These are phyloP conservation scores for Cristatella mucedo DNA, from an alignment of 2,888 invertebrate species.

Conservation along the genomic window DNA sequence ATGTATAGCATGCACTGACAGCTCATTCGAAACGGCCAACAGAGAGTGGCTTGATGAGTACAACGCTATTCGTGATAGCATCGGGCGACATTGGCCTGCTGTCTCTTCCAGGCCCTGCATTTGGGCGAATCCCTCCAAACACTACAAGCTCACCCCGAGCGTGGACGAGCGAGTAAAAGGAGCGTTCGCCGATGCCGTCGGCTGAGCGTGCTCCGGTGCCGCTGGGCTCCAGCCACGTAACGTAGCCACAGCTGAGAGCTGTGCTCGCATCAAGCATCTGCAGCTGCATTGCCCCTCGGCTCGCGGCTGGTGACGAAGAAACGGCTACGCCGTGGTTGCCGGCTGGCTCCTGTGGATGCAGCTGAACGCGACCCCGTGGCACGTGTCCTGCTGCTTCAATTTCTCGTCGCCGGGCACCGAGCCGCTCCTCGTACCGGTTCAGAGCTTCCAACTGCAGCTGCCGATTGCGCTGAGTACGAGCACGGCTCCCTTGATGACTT, in stretches of 20 bases:
- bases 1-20: too few species aligned
- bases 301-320: too few species aligned
- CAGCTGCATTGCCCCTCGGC: constrained; percentile 48
- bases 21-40: too few species aligned
- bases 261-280: constrained; percentile 66
- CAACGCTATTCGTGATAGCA: too few species aligned
- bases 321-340: constrained; percentile 12
- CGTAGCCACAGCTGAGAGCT: constrained; percentile 37
- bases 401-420: constrained; percentile 16
- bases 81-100: too few species aligned
- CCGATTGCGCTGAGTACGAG: too few species aligned
- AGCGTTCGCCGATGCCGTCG: constrained; percentile 60
- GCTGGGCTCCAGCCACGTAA: constrained; percentile 36
- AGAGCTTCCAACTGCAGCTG: constrained; percentile 50
- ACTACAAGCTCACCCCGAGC: constrained; percentile 81
- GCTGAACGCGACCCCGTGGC: too few species aligned
- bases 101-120: too few species aligned
- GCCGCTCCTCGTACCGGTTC: constrained; percentile 49
- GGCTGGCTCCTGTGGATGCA: constrained; percentile 11
- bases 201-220: constrained; percentile 16
- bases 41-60: too few species aligned
- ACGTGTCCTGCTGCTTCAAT: constrained; percentile 15
- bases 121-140: constrained; percentile 92
- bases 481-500: too few species aligned
- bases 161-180: constrained; percentile 70